Base-by-base conservation (phyloP, 2,888 invertebrate species). In the Agriopis leucophaearia region DNA sequence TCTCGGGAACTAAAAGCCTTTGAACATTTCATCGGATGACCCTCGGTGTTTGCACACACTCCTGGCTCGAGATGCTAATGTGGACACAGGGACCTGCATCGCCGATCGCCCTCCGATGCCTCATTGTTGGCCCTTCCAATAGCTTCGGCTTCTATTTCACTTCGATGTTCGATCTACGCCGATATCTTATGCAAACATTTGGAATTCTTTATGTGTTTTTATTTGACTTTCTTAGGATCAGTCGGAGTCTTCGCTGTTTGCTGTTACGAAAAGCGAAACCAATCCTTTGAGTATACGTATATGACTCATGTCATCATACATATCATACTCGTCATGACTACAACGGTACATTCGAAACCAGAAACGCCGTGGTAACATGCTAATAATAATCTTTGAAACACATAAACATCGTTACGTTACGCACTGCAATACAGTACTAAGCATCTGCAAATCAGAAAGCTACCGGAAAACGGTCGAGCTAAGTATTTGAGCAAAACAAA, bases 1-100 rank as follows among this genome's bases (percentile, higher is more conserved):
- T 92, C 93, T 93, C 93, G 92, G 94, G 94, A 94, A 93, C 93
- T 94, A 94, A 94, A 94, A 94, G 94, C 91, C 93, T 94, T 94
- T 92, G 93, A 93, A 94, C 93, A 94, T 94, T 92, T 93, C 93
- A 94, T 94, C 92, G 92, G 93, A 92, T 94, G 94, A 93, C 93
- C 93, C 93, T 91, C 88, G 85, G 78, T 94, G 94, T 94, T 93
- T 94, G 93, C 93, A 91, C 90, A 91, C 88, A 92, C 93, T 92
- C 90, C 90, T 91, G 88, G 83, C 84, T 87, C 88, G 92, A 92
- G 91, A 92, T 92, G 93, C 93, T 93, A 92, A 92, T 94, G 93
- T 94, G 90, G 93, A 94, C 93, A 94, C 92, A 94, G 90, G 91
- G 92, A 89, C 92, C 91, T 89, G 93, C 90, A 93, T 93, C 92